Evolutionary conservation across 2,797 vertebrate genomes (phyloP), one percentile per base, ranked within the genome.

Genomic region (Austrolebias charrua): DNA sequence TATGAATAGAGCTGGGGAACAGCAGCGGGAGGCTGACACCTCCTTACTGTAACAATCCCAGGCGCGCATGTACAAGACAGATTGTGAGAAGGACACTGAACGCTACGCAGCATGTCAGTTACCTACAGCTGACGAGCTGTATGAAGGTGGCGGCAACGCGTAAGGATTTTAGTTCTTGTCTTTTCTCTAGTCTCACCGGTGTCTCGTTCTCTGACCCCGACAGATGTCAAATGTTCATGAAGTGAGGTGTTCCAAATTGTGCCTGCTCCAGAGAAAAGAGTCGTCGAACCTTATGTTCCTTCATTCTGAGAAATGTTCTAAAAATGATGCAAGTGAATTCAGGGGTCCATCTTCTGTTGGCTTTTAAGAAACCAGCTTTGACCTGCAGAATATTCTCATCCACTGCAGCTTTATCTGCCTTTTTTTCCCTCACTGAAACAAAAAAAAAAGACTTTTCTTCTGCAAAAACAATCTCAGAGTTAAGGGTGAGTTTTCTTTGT

Each of bases 1-100:
- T 87, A 81, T 86, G 85, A 90, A 87, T 86, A 80, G 87, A 82
- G 78, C 65, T 70, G 66, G 61, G 66, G 79, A 73, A 71, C 44
- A n/a, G 62, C 70, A 62, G 71, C 51, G 60, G 78, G 82, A 76
- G 70, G 67, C 80, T 78, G 82, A 82, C 78, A 69, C 69, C 68
- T 75, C 73, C 82, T 73, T 86, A 87, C 84, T 86, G 83, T 86
- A 87, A 80, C 81, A 82, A 74, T 83, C 81, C 54, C 6, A 29
- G 73, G 59, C 71, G 40, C 48, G 71, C 70, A 63, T 62, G 74
- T 84, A 83, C 77, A 80, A 86, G 87, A 88, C 81, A 63, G 82
- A 88, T 83, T 83, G 80, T 83, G 80, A 87, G 77, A 68, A 70
- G 74, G 80, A 86, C 80, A 67, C 51, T 1, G 49, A 75, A 59